Evolutionary conservation across 2,888 invertebrate species (phyloP).

Genomic region (Drosophila recens): DNA sequence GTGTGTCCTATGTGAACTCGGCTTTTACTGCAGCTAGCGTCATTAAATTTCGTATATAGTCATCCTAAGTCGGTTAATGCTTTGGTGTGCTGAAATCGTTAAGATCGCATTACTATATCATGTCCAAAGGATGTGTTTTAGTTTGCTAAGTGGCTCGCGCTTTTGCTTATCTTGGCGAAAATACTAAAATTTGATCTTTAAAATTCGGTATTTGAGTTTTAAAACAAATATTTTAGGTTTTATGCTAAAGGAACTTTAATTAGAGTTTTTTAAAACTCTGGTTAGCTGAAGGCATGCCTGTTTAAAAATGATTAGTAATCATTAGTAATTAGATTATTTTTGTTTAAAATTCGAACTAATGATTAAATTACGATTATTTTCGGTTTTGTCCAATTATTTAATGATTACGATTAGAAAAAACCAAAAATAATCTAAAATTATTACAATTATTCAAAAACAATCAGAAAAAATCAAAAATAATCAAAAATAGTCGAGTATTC

Average conservation of each 20-base stretch:
- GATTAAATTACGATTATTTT: no score
- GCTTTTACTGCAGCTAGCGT: constrained; percentile 25
- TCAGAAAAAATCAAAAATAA: no score
- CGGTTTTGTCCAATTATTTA: no score
- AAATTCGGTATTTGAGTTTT: neutral
- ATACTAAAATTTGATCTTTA: neutral
- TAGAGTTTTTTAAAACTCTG: neutral
- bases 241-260: neutral
- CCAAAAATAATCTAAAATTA: no score
- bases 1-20: constrained; percentile 33
- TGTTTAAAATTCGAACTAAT: no score
- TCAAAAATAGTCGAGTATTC: no score
- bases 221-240: neutral
- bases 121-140: constrained; percentile 12
- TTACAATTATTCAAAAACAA: no score
- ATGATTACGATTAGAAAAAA: no score
- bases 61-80: constrained; percentile 1
- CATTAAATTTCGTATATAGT: constrained; percentile 14
- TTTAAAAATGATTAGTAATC: no score
- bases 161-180: constrained; percentile 1
- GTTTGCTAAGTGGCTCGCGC: constrained; percentile 13
- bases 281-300: neutral
- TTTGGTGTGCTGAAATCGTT: constrained; percentile 18
- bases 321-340: no score
- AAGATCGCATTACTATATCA: constrained; percentile 23